Evolutionary conservation across 1,140 invertebrate species (phyloP).

Genomic region (Ylistrum balloti): DNA sequence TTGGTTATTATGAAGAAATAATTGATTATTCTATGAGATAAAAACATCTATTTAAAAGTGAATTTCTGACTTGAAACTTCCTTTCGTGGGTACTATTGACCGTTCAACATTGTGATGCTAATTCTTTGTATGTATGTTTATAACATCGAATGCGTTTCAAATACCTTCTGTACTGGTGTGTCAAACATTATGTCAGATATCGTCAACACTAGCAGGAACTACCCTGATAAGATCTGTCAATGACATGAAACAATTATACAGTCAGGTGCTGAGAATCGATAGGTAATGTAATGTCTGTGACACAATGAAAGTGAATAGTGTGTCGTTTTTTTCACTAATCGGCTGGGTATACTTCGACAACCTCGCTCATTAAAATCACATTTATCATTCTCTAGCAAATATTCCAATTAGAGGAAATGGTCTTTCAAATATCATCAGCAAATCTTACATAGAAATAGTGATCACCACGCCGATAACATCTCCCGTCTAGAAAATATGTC

Average conservation of each 20-base stretch:
- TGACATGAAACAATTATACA: conserved; percentile 7
- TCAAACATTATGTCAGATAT: conserved; percentile 12
- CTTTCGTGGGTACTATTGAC: no score
- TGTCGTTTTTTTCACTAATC: neutral
- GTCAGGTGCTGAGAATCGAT: neutral
- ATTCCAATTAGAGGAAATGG: conserved; percentile 38
- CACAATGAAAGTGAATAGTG: neutral
- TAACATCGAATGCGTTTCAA: neutral
- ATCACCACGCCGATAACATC: neutral
- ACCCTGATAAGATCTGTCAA: neutral
- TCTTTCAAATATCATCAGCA: conserved; percentile 28
- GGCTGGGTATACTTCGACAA: neutral
- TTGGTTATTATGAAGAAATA: no score
- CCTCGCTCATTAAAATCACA: neutral
- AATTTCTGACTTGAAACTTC: no score
- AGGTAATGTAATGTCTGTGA: neutral
- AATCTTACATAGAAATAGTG: conserved; percentile 12
- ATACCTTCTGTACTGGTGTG: neutral
- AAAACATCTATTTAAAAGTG: no score
- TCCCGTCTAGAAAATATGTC: conserved; percentile 5
- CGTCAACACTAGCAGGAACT: neutral
- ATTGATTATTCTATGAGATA: no score
- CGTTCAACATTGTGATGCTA: neutral
- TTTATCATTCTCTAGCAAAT: conserved; percentile 36
- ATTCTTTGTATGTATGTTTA: neutral